phyloP scores from a whole-genome alignment of 2,888 invertebrate genomes.

The Tenthredo mesomela region DNA sequence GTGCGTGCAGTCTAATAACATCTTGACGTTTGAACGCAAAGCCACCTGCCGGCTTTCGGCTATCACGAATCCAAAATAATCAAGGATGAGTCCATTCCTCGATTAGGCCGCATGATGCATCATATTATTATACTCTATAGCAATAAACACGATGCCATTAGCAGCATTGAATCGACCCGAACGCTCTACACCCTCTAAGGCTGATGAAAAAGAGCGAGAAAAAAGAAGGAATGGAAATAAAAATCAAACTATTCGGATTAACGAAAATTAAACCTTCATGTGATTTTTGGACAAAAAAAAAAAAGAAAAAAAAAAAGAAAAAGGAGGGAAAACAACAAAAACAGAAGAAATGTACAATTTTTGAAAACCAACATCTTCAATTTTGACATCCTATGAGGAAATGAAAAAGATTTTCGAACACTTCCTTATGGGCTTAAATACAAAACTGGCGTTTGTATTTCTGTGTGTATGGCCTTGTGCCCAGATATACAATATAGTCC shows the following conservation, averaged over 20 bases:
- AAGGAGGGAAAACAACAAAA: too few relatives aligned
- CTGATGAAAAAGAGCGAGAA: not conserved
- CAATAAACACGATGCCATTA: constrained; percentile 67
- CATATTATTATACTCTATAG: constrained; percentile 63
- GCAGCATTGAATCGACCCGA: constrained; percentile 68
- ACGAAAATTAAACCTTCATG: not conserved
- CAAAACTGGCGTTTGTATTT: not conserved
- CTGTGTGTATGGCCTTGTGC: constrained; percentile 24
- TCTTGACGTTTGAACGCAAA: constrained; percentile 40
- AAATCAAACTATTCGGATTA: not conserved
- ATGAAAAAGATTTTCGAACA: not conserved
- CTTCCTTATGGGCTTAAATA: not conserved
- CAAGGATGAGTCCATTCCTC: constrained; percentile 67
- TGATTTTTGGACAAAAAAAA: not conserved
- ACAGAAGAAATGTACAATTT: too few relatives aligned
- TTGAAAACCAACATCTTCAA: too few relatives aligned
- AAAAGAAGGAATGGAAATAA: not conserved
- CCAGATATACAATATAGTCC: constrained; percentile 17
- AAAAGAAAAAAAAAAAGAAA: too few relatives aligned
- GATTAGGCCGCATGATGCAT: constrained; percentile 71
- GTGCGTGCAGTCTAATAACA: constrained; percentile 29
- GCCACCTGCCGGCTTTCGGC: constrained; percentile 42
- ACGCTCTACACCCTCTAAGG: not conserved
- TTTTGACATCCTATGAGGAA: not conserved
- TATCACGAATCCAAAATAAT: constrained; percentile 61